These are phyloP conservation scores for Brenthis hecate DNA, from an alignment of 2,888 invertebrate species.

Conservation along the genomic window DNA sequence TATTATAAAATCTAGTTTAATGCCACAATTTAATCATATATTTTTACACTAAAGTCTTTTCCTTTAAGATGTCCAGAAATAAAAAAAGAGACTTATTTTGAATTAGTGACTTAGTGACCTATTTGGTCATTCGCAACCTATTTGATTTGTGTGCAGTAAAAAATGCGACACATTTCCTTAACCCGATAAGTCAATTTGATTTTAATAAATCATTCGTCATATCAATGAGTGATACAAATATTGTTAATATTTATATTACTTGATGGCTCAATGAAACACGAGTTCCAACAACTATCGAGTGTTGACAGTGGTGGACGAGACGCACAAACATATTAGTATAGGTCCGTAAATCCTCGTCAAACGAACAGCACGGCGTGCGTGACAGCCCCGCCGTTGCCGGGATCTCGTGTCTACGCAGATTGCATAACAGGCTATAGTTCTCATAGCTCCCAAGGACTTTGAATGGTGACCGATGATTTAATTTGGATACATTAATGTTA, in stretches of 20 bases:
- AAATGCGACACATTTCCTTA: too few relatives aligned
- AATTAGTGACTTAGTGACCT: too few relatives aligned
- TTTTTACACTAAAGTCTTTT: too few relatives aligned
- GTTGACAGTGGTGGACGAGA: conserved; percentile 53
- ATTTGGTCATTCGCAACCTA: too few relatives aligned
- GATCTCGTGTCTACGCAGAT: conserved; percentile 59
- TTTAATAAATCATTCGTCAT: not conserved
- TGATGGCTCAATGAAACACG: conserved; percentile 10
- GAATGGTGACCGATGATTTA: conserved; percentile 25
- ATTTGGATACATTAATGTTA: conserved; percentile 19
- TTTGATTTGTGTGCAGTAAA: too few relatives aligned
- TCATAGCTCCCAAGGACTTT: conserved; percentile 40
- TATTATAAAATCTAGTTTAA: not conserved
- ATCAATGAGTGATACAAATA: not conserved
- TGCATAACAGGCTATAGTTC: conserved; percentile 49
- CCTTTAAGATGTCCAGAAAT: too few relatives aligned
- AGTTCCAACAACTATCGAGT: conserved; percentile 23
- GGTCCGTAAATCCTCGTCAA: conserved; percentile 70
- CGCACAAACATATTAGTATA: conserved; percentile 75
- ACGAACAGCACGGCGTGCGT: conserved; percentile 68
- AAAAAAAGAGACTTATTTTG: too few relatives aligned
- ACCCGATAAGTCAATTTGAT: not conserved
- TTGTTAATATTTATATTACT: not conserved
- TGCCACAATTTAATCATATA: not conserved
- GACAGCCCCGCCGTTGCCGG: conserved; percentile 59